Evolutionary conservation across 2,113 vertebrate species (phyloP).

Genomic region (Marmota flaviventris): DNA sequence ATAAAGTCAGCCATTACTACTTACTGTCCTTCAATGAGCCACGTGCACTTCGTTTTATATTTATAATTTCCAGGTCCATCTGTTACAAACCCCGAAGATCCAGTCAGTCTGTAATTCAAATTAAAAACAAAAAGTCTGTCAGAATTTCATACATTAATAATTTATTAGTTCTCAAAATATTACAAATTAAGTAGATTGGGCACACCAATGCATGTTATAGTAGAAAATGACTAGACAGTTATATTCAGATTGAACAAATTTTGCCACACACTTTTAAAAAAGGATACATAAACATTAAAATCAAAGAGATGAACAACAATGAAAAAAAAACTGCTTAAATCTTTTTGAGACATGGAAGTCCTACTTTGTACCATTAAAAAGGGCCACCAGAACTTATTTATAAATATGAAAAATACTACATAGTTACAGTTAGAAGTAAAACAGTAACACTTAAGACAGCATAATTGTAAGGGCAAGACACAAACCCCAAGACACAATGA

Average conservation of each 20-base stretch:
- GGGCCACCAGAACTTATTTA: background rate
- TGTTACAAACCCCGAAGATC: constrained; percentile 94
- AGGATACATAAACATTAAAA: constrained; percentile 31
- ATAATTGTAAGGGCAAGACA: background rate
- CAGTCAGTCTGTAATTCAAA: constrained; percentile 92
- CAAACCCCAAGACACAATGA: background rate
- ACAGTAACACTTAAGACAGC: background rate
- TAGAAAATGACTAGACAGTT: constrained; percentile 4
- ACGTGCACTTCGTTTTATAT: constrained; percentile 99
- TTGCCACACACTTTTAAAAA: background rate
- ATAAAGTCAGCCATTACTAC: constrained; percentile 75
- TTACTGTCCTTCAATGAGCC: constrained; percentile 99
- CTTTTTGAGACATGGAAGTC: constrained; percentile 15
- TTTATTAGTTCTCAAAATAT: constrained; percentile 47
- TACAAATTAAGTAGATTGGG: constrained; percentile 26
- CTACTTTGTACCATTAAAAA: constrained; percentile 53
- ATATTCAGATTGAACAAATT: constrained; percentile 8
- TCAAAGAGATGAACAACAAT: background rate
- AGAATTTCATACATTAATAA: constrained; percentile 57
- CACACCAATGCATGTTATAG: background rate
- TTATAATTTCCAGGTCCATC: constrained; percentile 99
- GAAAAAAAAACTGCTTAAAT: background rate
- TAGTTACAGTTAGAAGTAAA: background rate
- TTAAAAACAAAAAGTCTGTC: constrained; percentile 24
- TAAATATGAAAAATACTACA: constrained; percentile 19